These are phyloP conservation scores for Apis laboriosa DNA, from an alignment of 1,140 invertebrate species.

Conservation along the genomic window DNA sequence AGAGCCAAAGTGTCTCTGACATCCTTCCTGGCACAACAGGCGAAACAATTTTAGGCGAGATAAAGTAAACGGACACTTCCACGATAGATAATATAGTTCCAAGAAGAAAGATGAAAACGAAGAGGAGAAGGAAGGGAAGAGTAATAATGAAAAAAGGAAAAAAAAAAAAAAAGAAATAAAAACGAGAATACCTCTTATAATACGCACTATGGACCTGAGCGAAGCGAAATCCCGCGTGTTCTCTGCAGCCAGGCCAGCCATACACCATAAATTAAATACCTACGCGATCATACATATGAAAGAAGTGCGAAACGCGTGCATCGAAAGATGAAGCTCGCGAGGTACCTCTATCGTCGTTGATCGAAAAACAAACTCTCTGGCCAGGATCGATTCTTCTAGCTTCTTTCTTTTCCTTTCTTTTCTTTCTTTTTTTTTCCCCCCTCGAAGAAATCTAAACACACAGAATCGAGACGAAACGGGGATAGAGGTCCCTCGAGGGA, in stretches of 20 bases:
- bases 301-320: not conserved
- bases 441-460: not conserved
- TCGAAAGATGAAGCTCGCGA: not conserved
- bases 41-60: not conserved
- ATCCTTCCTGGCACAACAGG: not conserved
- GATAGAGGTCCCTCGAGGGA: not conserved
- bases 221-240: conserved; percentile 30
- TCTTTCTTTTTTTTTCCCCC: too few relatives aligned
- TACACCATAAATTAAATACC: conserved; percentile 20
- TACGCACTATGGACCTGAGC: conserved; percentile 36
- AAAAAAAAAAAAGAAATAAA: conserved; percentile 41
- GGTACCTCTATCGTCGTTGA: conserved; percentile 1
- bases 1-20: not conserved
- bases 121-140: not conserved
- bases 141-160: not conserved
- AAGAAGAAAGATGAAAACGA: not conserved
- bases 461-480: not conserved
- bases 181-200: conserved; percentile 45
- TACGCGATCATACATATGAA: not conserved
- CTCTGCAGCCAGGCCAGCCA: conserved; percentile 36
- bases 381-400: not conserved
- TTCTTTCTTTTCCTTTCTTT: not conserved
- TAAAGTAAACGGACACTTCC: not conserved
- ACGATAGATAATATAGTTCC: conserved; percentile 19
- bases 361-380: not conserved